Evolutionary conservation across 2,113 vertebrate species (phyloP).

Genomic region (Phodopus roborovskii): DNA sequence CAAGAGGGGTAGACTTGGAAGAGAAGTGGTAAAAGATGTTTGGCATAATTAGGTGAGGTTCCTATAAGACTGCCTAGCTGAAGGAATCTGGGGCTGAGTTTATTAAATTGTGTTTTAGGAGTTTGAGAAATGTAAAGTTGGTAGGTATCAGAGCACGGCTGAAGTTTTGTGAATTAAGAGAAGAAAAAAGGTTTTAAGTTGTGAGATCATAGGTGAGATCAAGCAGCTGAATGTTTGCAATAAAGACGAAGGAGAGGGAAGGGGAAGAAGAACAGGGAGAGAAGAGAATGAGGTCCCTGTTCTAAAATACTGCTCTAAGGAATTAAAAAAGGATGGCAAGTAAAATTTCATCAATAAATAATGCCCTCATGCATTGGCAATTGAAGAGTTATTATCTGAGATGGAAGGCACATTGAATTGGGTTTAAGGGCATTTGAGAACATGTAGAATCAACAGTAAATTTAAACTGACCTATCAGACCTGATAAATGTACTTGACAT

Average conservation of each 20-base stretch:
- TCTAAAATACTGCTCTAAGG: not conserved
- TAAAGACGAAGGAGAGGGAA: not conserved
- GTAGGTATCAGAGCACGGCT: not conserved
- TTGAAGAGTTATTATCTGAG: not conserved
- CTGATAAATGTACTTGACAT: not conserved
- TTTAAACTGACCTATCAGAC: not conserved
- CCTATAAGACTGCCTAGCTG: not conserved
- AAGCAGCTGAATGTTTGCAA: not conserved
- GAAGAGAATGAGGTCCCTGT: not conserved
- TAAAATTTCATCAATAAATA: not conserved
- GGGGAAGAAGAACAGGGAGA: no score
- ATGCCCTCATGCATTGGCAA: not conserved
- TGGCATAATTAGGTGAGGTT: not conserved
- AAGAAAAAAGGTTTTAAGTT: not conserved
- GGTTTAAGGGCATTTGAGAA: not conserved
- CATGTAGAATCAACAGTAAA: not conserved
- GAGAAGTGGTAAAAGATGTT: not conserved
- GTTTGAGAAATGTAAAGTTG: not conserved
- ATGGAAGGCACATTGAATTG: not conserved
- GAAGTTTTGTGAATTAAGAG: not conserved
- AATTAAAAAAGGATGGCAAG: not conserved
- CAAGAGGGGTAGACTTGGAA: not conserved
- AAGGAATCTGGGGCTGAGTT: not conserved
- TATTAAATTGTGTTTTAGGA: not conserved
- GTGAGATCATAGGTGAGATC: not conserved